These are phyloP conservation scores for Sarcoramphus papa DNA, from an alignment of 2,797 vertebrate genomes.

Conservation along the genomic window DNA sequence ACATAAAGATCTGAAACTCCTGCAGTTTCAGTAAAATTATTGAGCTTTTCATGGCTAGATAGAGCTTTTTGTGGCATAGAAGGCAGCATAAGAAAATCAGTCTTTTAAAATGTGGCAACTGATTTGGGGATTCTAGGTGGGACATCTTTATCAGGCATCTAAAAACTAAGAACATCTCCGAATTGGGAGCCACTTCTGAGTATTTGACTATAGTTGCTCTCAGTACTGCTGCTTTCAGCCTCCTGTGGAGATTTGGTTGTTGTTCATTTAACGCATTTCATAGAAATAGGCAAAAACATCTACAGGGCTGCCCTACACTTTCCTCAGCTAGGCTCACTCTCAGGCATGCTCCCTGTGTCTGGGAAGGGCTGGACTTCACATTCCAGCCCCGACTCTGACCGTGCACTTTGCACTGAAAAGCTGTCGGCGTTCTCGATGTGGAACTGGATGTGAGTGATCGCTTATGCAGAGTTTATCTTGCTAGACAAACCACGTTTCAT, in stretches of 20 bases:
- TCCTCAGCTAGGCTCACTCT: background rate
- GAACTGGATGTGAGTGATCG: background rate
- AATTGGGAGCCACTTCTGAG: background rate
- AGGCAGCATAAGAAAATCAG: background rate
- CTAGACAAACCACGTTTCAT: background rate
- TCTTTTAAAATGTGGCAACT: background rate
- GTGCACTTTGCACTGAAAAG: background rate
- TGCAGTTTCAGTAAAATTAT: background rate
- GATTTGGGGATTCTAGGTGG: background rate
- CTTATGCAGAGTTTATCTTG: background rate
- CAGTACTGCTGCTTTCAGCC: background rate
- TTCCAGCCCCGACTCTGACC: slow-evolving; percentile 9
- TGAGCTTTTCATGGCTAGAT: background rate
- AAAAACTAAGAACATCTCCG: background rate
- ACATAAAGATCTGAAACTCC: background rate
- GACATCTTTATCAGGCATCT: background rate
- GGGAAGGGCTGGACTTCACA: background rate
- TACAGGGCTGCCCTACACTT: background rate
- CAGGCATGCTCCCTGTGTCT: background rate
- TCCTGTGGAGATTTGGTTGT: background rate
- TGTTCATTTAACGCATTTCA: background rate
- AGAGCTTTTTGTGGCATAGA: background rate
- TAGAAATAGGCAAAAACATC: background rate
- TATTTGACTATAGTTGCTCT: background rate
- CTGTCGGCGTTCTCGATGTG: background rate